Percentiles rank a stretch among this genome's conserved stretches.
Evolutionary conservation across 2,113 vertebrate species (phyloP).

Genomic region (Tenebrosternarchus preto): DNA sequence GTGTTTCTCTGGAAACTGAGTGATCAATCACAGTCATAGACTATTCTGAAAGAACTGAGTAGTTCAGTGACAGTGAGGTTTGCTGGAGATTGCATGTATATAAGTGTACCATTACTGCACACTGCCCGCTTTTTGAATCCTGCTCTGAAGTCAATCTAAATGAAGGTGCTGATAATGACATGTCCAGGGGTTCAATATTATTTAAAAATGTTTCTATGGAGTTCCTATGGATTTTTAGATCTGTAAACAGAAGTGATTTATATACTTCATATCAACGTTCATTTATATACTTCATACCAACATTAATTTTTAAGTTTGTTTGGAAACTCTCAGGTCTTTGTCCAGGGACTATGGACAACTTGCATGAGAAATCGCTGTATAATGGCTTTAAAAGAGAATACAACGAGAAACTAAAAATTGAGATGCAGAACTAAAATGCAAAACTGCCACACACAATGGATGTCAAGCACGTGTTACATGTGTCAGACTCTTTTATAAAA

Average conservation of each 20-base stretch:
- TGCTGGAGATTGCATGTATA: too few relatives aligned
- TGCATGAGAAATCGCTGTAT: neutral
- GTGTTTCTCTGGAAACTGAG: neutral
- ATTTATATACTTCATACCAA: neutral
- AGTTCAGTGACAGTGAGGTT: neutral
- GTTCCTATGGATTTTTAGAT: neutral
- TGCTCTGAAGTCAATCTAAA: neutral
- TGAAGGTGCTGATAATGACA: neutral
- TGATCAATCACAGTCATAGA: constrained; percentile 9
- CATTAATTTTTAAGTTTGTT: neutral
- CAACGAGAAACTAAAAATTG: neutral
- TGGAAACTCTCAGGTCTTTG: neutral
- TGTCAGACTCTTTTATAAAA: neutral
- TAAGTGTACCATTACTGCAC: neutral
- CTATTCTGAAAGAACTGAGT: constrained; percentile 3
- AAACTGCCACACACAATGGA: neutral
- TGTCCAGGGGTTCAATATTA: neutral
- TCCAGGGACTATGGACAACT: neutral
- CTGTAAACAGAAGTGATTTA: neutral
- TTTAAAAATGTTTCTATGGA: neutral
- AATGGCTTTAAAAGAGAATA: neutral
- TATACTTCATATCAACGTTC: neutral
- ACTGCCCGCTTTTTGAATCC: neutral
- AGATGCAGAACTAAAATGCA: too few relatives aligned
- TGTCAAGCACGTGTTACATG: neutral